Base-by-base conservation (phyloP, 2,797 vertebrate genomes). In the Channallabes apus region DNA sequence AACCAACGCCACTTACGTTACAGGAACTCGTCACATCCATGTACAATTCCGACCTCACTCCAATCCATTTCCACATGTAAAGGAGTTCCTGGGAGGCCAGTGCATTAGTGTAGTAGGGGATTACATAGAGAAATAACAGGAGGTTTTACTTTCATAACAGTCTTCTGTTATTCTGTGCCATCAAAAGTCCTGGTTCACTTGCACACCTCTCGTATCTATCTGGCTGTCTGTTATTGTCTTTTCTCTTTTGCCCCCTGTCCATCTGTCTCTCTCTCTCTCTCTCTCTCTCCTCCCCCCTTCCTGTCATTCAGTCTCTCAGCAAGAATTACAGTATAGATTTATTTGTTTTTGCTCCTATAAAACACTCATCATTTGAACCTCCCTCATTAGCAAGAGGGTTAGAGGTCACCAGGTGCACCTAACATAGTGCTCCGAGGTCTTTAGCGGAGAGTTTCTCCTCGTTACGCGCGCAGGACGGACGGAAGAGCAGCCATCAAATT, bases 401-500 rank as follows among this genome's bases (percentile, higher is more conserved):
- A 61, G 54, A 82, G 85, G 20, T 86, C 73, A 78, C n/a, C 56
- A 62, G 56, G 29, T 59, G 20, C 41, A 11, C 12, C 7, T 18
- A 71, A 51, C 72, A 58, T 18, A 38, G 3, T 14, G n/a, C 51
- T 41, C 22, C 76, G 35, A 82, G 64, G 72, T 81, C 65, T 38
- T 67, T 59, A 56, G 54, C 77, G 12, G 58, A 64, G 69, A 86
- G 46, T 86, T 75, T 86, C 67, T 73, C 38, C 83, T 86, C 80
- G 72, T 88, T 86, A 85, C 80, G 80, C 46, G 82, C 85, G 61
- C 82, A 80, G 83, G 86, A 85, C 85, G 83, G 64, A 81, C 69
- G 83, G 86, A 86, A 80, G 86, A 87, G 88, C 75, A 73, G 80
- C 86, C 85, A 83, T 86, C 84, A 89, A 85, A 88, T 88, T 89